These are phyloP conservation scores for Epinephelus coioides DNA, from an alignment of 2,797 vertebrate genomes.

Conservation along the genomic window DNA sequence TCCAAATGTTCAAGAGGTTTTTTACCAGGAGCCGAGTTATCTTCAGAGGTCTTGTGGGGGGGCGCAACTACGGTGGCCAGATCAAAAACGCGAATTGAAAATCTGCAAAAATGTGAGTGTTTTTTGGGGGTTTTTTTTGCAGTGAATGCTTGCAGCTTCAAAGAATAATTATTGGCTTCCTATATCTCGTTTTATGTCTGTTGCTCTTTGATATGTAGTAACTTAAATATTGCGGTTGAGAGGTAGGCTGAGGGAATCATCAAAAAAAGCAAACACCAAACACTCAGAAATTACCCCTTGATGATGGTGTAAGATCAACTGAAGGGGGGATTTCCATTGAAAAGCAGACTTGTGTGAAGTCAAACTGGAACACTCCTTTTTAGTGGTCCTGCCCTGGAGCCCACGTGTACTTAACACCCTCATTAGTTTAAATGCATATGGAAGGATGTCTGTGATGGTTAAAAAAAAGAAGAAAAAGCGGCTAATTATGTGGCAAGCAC, in stretches of 20 bases:
- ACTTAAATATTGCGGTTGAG: too few species aligned
- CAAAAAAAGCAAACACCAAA: background rate
- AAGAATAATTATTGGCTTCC: too few species aligned
- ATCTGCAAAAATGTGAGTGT: too few species aligned
- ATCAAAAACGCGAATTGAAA: too few species aligned
- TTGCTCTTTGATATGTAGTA: too few species aligned
- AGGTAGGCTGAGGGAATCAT: background rate
- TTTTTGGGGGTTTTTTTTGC: too few species aligned
- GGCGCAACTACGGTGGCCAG: too few species aligned
- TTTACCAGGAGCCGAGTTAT: too few species aligned
- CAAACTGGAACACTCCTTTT: constrained; percentile 8
- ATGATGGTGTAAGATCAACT: background rate
- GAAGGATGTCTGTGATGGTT: constrained; percentile 5
- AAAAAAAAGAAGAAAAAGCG: background rate
- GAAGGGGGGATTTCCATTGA: background rate
- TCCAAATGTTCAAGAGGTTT: too few species aligned
- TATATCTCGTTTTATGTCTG: too few species aligned
- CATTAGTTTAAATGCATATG: constrained; percentile 6
- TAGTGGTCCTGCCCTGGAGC: background rate
- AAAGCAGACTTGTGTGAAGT: constrained; percentile 16
- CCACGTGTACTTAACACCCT: background rate
- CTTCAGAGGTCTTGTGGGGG: too few species aligned
- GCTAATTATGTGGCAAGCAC: constrained; percentile 23
- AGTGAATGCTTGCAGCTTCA: too few species aligned
- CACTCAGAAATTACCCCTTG: background rate